Conservation (phyloP, 2,113 vertebrate genomes). For the Setophaga petechia region DNA sequence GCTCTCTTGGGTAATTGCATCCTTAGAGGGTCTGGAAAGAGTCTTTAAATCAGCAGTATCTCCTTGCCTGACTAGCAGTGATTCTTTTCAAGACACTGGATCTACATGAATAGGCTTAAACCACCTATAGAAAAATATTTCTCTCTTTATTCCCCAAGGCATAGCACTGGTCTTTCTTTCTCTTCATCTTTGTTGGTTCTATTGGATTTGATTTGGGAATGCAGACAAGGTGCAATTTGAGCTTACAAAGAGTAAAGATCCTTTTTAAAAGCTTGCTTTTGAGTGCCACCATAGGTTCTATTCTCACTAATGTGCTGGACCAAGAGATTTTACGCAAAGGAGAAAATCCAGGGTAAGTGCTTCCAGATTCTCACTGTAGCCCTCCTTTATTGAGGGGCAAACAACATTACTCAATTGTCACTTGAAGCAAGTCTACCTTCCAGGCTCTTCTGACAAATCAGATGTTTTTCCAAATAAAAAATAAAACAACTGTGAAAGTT, state of each 20-base stretch:
- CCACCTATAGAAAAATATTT: neutral
- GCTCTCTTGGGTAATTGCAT: neutral
- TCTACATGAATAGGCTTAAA: conserved; percentile 24
- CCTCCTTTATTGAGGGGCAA: neutral
- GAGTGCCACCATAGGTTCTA: neutral
- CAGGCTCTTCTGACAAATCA: neutral
- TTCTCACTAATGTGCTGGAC: neutral
- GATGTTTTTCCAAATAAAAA: neutral
- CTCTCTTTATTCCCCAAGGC: neutral
- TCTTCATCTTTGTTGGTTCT: neutral
- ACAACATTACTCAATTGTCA: neutral
- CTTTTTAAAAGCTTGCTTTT: neutral
- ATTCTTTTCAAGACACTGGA: conserved; percentile 11
- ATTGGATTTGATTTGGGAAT: neutral
- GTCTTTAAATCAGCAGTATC: neutral
- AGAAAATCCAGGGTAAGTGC: neutral
- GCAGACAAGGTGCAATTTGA: neutral
- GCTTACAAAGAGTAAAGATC: neutral
- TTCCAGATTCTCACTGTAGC: neutral
- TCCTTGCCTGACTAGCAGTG: conserved; percentile 3
- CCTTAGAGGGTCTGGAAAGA: conserved; percentile 4
- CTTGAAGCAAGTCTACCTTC: neutral
- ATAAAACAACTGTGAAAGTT: neutral
- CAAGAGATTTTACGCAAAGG: conserved; percentile 3
- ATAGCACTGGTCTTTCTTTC: neutral